Conservation (phyloP, 2,113 vertebrate genomes). For the Cheilinus undulatus region DNA sequence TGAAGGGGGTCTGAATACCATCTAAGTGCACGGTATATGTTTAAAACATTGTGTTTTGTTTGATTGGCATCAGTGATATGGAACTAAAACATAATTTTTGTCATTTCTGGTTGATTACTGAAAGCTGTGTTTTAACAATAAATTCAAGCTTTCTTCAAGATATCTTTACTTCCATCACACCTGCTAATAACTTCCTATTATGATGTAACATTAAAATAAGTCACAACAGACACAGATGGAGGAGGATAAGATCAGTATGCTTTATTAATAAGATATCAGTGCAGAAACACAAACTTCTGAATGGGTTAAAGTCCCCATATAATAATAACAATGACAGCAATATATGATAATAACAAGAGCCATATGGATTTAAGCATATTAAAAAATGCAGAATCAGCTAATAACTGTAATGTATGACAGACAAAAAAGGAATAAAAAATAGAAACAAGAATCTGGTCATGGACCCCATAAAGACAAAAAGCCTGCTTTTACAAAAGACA, state of each 20-base stretch:
- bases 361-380: constrained; percentile 88
- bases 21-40: no score
- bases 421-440: no score
- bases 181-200: no score
- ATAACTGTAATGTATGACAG: constrained; percentile 85
- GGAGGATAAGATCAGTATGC: constrained; percentile 89
- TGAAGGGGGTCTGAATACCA: no score
- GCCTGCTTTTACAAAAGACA: constrained; percentile 76
- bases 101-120: no score
- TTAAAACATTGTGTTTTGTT: no score
- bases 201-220: no score
- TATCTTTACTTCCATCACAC: no score
- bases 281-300: constrained; percentile 97
- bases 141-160: no score
- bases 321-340: constrained; percentile 85
- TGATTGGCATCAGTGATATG: no score
- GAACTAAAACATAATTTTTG: no score
- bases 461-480: constrained; percentile 57
- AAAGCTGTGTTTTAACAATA: no score
- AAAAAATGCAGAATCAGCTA: constrained; percentile 87
- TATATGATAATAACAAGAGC: constrained; percentile 81
- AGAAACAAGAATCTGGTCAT: constrained; percentile 58
- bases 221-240: neutral
- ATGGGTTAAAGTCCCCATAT: constrained; percentile 91
- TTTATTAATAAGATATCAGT: constrained; percentile 99